Conservation (phyloP, 2,797 vertebrate genomes). For the Smutsia temminckii region DNA sequence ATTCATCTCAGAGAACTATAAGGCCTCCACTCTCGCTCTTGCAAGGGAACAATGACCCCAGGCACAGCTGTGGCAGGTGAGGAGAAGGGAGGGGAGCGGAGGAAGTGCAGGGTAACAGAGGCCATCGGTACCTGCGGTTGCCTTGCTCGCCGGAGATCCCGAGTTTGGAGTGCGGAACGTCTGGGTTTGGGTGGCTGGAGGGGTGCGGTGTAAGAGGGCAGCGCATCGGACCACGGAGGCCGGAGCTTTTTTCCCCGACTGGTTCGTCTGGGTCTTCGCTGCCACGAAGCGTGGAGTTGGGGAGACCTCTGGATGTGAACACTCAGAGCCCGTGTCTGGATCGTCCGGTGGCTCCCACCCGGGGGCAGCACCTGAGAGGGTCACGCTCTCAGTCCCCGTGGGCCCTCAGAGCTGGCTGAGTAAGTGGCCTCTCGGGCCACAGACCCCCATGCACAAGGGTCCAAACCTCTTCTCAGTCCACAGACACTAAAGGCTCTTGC, state of each 20-base stretch:
- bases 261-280: constrained; percentile 86
- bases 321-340: constrained; percentile 86
- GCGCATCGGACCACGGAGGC: constrained; percentile 85
- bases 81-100: neutral
- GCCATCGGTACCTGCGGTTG: constrained; percentile 86
- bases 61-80: neutral
- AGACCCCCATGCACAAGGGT: neutral
- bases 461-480: neutral
- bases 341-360: constrained; percentile 82
- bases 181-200: constrained; percentile 85
- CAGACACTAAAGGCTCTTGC: neutral
- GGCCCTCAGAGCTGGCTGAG: neutral
- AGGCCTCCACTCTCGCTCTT: neutral
- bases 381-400: constrained; percentile 66
- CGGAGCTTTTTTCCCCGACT: constrained; percentile 86
- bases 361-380: constrained; percentile 69
- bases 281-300: constrained; percentile 89
- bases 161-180: constrained; percentile 87
- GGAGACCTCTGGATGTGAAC: constrained; percentile 87
- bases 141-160: constrained; percentile 86
- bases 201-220: constrained; percentile 84
- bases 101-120: constrained; percentile 51
- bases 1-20: neutral
- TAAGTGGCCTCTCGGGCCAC: neutral
- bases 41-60: constrained; percentile 9